Evolutionary conservation across 2,797 vertebrate species (phyloP), one percentile per base, ranked within the genome.

Genomic region (Pangasius djambal): DNA sequence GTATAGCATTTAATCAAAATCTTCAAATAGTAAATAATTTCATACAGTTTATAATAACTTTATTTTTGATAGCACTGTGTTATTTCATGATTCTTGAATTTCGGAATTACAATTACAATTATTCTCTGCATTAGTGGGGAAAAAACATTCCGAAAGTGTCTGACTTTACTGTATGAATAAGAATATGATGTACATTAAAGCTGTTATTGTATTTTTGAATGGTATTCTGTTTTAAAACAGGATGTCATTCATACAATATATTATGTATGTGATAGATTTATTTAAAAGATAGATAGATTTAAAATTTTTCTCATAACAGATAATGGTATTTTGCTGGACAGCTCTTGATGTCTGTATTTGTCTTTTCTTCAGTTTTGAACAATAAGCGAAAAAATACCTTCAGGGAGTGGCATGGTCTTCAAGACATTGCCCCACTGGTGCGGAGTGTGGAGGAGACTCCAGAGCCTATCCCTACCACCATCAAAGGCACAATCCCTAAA

Each of bases 401-500:
- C 44, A 87, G 63, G 44, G 79, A 83, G 2, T 15, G 55, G 69
- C 94, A 74, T 82, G 95, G 93, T 1, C 93, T 98, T 90, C 96
- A 96, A 3, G 95, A 94, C 25, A 96, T 99, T 18, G 94, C 95
- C 0, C 93, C 96, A 1, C 93, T 99, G 18, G 81, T 98, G 13
- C 88, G 91, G 86, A 96, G 96, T 0, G 96, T 96, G 22, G 93
- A 98, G 44, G 98, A 99, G 93, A 98, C 95, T 0, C 96, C 94
- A 0, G 93, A 96, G 28, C 94, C 94, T 2, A 94, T 98, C 83
- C 70, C 93, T 18, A 96, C 97, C 1, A 88, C 52, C 40, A 91
- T 98, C 9, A 95, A 89, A 84, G 98, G 98, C 13, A 92, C 89
- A 2, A 95, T 99, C 91, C 98, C 98, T 2, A 72, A 93, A 65